Evolutionary conservation across 2,113 vertebrate genomes (phyloP).

Genomic region (Jacana jacana): DNA sequence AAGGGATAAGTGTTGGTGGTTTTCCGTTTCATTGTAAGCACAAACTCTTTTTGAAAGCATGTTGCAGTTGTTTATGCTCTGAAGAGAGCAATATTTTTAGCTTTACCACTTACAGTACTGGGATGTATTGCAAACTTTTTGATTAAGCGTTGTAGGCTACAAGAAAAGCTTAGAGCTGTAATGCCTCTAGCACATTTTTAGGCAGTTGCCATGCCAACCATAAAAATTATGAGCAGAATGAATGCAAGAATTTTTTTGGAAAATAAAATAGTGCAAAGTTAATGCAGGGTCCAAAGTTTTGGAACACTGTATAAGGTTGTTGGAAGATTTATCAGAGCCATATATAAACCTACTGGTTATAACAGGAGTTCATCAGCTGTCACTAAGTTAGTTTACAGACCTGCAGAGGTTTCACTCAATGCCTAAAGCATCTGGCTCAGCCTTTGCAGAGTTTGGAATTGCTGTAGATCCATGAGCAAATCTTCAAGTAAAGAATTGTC

Average conservation of each 20-base stretch:
- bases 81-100: constrained; percentile 69
- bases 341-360: constrained; percentile 2
- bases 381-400: not conserved
- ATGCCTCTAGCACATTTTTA: constrained; percentile 65
- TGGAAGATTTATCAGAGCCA: constrained; percentile 25
- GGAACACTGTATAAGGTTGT: not conserved
- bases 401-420: not conserved
- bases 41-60: constrained; percentile 32
- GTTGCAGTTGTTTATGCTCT: constrained; percentile 63
- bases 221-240: constrained; percentile 59
- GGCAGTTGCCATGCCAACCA: constrained; percentile 63
- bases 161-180: constrained; percentile 64
- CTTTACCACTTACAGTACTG: constrained; percentile 60
- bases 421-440: not conserved
- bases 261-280: constrained; percentile 52
- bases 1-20: constrained; percentile 1
- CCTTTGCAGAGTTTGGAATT: not conserved
- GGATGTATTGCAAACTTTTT: constrained; percentile 72
- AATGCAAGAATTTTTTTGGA: constrained; percentile 26
- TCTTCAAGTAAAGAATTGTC: not conserved
- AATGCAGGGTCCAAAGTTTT: constrained; percentile 35
- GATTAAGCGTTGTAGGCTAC: constrained; percentile 63
- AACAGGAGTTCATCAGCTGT: constrained; percentile 6
- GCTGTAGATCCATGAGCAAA: not conserved
- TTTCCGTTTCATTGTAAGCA: not conserved